phyloP scores from a whole-genome alignment of 2,888 invertebrate species.

The Polymixis flavicincta region DNA sequence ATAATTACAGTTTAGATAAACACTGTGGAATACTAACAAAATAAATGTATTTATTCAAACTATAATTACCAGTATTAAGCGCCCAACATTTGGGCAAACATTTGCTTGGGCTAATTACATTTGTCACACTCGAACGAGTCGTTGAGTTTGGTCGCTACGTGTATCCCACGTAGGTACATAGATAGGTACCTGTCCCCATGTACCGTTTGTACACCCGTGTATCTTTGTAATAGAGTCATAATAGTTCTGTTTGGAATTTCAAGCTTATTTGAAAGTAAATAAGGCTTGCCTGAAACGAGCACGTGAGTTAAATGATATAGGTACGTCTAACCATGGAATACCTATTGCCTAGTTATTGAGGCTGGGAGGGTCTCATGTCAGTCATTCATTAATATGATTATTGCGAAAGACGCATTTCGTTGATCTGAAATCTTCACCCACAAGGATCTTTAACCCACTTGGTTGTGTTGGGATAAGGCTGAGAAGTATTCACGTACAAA shows the following conservation, averaged over 20 bases:
- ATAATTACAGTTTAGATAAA: not conserved
- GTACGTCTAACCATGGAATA: not conserved
- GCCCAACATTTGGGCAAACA: conserved; percentile 54
- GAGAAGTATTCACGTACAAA: not conserved
- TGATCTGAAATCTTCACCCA: no score
- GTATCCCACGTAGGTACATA: not conserved
- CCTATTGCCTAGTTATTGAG: not conserved
- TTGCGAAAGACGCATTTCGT: not conserved
- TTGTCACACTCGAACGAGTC: conserved; percentile 41
- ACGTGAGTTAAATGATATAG: not conserved
- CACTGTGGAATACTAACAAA: conserved; percentile 3
- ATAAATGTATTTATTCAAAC: conserved; percentile 28
- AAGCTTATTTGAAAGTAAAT: not conserved
- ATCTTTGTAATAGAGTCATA: conserved; percentile 3
- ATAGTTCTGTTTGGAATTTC: not conserved
- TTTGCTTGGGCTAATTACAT: conserved; percentile 62
- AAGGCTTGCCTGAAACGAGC: not conserved
- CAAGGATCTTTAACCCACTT: not conserved
- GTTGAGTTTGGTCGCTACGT: conserved; percentile 23
- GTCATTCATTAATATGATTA: not conserved
- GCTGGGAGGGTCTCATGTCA: not conserved
- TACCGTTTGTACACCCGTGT: not conserved
- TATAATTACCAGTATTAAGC: conserved; percentile 29
- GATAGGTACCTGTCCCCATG: not conserved
- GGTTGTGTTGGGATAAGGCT: not conserved